Evolutionary conservation across 2,797 vertebrate species (phyloP).

Genomic region (Amblyopsis hoosieri): DNA sequence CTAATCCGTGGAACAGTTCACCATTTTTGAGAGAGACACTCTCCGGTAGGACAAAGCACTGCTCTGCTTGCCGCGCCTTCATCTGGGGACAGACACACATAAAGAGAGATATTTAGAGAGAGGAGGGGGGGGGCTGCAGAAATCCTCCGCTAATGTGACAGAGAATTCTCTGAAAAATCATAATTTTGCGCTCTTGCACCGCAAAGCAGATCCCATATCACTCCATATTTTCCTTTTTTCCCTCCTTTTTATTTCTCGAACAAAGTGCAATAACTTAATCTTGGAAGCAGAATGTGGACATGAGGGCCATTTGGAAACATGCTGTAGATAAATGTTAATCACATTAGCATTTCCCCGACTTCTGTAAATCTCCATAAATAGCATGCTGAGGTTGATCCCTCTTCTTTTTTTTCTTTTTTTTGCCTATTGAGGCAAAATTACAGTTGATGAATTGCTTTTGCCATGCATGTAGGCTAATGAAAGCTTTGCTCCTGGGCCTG

Average conservation of each 20-base stretch:
- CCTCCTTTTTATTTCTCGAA: conserved; percentile 44
- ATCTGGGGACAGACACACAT: conserved; percentile 79
- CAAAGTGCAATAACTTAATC: conserved; percentile 76
- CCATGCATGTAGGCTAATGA: conserved; percentile 85
- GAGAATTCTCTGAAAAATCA: conserved; percentile 64
- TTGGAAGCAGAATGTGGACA: conserved; percentile 76
- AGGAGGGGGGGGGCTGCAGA: conserved; percentile 31
- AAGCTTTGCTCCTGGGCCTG: conserved; percentile 86
- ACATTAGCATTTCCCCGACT: conserved; percentile 85
- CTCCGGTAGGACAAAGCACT: conserved; percentile 78
- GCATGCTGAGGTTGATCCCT: conserved; percentile 83
- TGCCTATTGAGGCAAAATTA: conserved; percentile 84
- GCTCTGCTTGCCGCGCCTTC: conserved; percentile 76
- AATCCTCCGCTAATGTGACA: conserved; percentile 78
- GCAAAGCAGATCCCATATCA: conserved; percentile 76
- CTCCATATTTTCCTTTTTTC: conserved; percentile 42
- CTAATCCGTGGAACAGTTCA: conserved; percentile 86
- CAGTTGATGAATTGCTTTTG: conserved; percentile 84
- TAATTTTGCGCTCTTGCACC: conserved; percentile 68
- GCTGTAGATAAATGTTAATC: conserved; percentile 87
- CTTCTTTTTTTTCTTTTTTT: conserved; percentile 78
- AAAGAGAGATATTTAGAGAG: conserved; percentile 78
- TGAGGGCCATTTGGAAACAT: conserved; percentile 81
- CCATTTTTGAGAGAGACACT: conserved; percentile 78
- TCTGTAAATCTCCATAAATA: conserved; percentile 86